A percentile compares a stretch with the other conserved stretches of the same genome.
These are phyloP conservation scores for Amblyjoppa fuscipennis DNA, from an alignment of 2,888 invertebrate species.

Conservation along the genomic window DNA sequence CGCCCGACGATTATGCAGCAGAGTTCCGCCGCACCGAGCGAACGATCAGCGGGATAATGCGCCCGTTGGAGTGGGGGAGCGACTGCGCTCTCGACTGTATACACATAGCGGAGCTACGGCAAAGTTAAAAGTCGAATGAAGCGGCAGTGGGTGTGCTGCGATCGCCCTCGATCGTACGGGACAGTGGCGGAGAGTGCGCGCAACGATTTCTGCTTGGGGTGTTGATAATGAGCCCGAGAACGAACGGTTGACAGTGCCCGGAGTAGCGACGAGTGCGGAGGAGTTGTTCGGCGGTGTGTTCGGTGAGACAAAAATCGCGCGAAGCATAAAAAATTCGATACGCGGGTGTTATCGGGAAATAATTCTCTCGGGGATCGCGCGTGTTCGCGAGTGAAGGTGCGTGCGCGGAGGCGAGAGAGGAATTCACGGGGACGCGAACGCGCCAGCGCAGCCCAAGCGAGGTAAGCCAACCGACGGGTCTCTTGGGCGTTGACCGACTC, in stretches of 20 bases:
- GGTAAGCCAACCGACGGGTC: slow-evolving; percentile 74
- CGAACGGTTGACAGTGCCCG: slow-evolving; percentile 33
- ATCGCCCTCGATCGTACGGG: slow-evolving; percentile 29
- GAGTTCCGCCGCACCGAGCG: neutral
- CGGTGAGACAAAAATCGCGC: neutral
- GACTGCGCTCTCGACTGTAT: neutral
- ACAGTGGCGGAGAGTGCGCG: neutral
- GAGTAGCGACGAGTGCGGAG: neutral
- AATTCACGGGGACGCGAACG: slow-evolving; percentile 52
- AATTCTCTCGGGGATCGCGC: neutral
- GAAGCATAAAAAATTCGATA: neutral
- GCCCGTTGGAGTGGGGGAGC: neutral
- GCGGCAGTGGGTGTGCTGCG: slow-evolving; percentile 49
- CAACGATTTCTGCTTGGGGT: slow-evolving; percentile 6
- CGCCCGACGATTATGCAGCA: neutral
- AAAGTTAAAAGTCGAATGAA: slow-evolving; percentile 2
- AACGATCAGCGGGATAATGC: neutral
- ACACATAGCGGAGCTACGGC: neutral
- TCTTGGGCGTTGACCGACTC: slow-evolving; percentile 76
- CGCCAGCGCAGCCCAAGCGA: slow-evolving; percentile 56
- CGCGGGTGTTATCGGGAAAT: neutral
- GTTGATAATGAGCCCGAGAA: slow-evolving; percentile 12
- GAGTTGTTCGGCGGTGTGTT: neutral
- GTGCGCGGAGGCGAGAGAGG: slow-evolving; percentile 23
- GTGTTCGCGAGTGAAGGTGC: slow-evolving; percentile 48